phyloP scores from a whole-genome alignment of 2,113 vertebrate genomes.

The Peromyscus polionotus region DNA sequence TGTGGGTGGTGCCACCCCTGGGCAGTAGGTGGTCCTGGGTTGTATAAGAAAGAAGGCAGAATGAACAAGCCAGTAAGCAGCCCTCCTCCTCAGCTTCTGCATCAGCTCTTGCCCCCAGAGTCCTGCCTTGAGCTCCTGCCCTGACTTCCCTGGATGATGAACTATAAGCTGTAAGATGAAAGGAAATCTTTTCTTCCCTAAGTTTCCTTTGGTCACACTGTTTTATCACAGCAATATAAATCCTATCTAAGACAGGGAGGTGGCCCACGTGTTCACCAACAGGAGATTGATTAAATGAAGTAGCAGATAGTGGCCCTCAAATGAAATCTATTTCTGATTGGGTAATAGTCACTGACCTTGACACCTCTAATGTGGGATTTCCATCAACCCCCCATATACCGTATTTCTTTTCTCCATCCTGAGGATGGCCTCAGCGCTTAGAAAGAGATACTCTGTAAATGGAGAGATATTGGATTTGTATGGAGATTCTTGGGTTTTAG shows the following conservation, averaged over 20 bases:
- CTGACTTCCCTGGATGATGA: background rate
- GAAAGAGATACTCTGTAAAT: slow-evolving; percentile 28
- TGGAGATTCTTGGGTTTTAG: background rate
- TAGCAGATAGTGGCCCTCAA: background rate
- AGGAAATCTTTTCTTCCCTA: background rate
- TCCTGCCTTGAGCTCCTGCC: background rate
- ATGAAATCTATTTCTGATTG: background rate
- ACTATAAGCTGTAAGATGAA: background rate
- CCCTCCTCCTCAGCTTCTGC: background rate
- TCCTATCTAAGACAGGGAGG: background rate
- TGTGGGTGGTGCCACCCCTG: background rate
- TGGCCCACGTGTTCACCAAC: background rate
- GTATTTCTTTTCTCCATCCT: background rate
- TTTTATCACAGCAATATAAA: background rate
- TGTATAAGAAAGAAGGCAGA: background rate
- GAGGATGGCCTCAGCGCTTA: slow-evolving; percentile 21
- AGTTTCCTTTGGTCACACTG: background rate
- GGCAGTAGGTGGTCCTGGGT: background rate
- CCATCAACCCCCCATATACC: background rate
- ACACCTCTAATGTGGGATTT: background rate
- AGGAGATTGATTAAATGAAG: background rate
- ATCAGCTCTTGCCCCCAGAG: background rate
- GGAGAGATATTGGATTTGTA: background rate
- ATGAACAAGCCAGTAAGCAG: background rate
- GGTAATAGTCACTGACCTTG: background rate